Evolutionary conservation across 2,113 vertebrate genomes (phyloP), one percentile per base, ranked within the genome.

Genomic region (Rhabdornis inornatus): DNA sequence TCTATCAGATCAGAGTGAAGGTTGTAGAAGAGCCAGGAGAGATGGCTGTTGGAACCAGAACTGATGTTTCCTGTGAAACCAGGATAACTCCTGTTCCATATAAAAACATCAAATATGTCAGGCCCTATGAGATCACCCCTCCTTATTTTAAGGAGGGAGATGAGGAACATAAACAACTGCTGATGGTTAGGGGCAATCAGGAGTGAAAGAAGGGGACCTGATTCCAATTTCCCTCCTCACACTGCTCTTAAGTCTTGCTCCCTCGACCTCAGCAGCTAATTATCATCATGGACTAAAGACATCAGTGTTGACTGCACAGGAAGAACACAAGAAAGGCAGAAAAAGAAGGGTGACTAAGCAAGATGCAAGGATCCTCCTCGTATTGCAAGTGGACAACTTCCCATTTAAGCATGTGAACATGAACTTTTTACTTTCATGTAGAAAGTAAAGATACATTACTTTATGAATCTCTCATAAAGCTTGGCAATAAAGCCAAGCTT

Each of bases 51-150:
- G 24, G 30, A 64, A 47, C 15, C 28, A 74, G 69, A 40, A 24
- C n/a, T 30, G 10, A 40, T n/a, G 12, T 33, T 40, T 4, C 24
- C 19, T n/a, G 6, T 56, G 23, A 84, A 74, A 56, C 15, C n/a
- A 39, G n/a, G 12, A n/a, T 15, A 23, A 65, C 6, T 23, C 19
- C 19, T 40, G 15, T 42, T 56, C 15, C n/a, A 15, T 10, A 49
- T 65, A 30, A 49, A 65, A 40, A 4, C 15, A 16, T 13, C 30
- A 65, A 65, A 49, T n/a, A 24, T 30, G 6, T 40, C 28, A 49
- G 50, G 19, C 15, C 0, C 0, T 15, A 47, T 10, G 23, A 47
- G 40, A 47, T n/a, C 13, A 40, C 6, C 22, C 33, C 14, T 11
- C 23, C 8, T 40, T 30, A 30, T 56, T 24, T 15, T 28, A 6